Evolutionary conservation across 2,113 vertebrate species (phyloP).

Genomic region (Hypanus sabinus): DNA sequence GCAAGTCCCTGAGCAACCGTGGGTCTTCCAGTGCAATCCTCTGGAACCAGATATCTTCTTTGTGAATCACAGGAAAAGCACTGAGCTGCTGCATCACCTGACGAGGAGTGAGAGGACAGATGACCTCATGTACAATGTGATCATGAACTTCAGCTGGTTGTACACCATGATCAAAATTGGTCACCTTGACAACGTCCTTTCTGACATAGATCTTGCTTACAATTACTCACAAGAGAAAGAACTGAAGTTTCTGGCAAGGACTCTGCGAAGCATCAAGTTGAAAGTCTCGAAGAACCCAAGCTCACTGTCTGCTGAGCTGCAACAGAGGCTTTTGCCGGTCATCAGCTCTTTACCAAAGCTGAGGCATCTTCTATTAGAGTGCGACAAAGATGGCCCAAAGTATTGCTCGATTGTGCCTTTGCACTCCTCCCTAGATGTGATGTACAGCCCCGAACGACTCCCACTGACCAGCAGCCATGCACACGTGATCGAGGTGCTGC

Average conservation of each 20-base stretch:
- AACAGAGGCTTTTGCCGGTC: constrained; percentile 90
- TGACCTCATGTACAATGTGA: constrained; percentile 87
- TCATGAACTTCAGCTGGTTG: constrained; percentile 98
- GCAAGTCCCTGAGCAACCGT: constrained; percentile 90
- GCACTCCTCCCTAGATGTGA: constrained; percentile 96
- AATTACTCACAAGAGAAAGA: constrained; percentile 89
- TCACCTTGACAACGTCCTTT: constrained; percentile 86
- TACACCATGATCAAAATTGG: constrained; percentile 98
- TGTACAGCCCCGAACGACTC: constrained; percentile 87
- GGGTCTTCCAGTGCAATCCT: constrained; percentile 96
- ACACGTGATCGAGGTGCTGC: constrained; percentile 89
- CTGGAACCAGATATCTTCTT: constrained; percentile 96
- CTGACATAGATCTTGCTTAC: constrained; percentile 88
- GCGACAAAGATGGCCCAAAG: constrained; percentile 95
- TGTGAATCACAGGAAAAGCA: constrained; percentile 97
- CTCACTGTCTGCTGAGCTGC: constrained; percentile 87
- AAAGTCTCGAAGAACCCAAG: constrained; percentile 84
- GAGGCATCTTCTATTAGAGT: constrained; percentile 88
- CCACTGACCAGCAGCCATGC: constrained; percentile 83
- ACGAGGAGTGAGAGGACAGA: constrained; percentile 84
- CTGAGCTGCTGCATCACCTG: constrained; percentile 84
- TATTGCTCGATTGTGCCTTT: constrained; percentile 96
- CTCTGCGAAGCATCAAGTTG: constrained; percentile 78
- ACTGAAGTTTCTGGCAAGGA: constrained; percentile 86
- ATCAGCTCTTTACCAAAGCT: constrained; percentile 92